Evolutionary conservation across 2,797 vertebrate genomes (phyloP).

Genomic region (Micrastur ruficollis): DNA sequence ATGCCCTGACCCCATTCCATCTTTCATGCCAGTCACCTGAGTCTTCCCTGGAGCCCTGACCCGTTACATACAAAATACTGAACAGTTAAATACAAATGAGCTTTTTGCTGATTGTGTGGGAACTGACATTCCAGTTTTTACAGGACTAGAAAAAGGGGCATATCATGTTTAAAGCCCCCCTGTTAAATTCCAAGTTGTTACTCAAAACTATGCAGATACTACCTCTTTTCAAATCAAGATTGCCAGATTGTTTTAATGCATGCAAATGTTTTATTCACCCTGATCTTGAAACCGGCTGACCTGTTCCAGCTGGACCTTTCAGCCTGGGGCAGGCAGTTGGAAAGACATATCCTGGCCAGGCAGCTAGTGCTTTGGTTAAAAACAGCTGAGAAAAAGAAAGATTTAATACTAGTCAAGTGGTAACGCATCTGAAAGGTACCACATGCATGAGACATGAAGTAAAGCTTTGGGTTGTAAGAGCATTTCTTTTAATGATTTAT

Average conservation of each 20-base stretch:
- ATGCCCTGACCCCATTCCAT: neutral
- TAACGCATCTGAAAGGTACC: neutral
- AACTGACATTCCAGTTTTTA: neutral
- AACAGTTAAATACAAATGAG: neutral
- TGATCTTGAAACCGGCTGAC: neutral
- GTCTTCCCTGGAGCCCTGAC: neutral
- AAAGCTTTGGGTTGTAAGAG: neutral
- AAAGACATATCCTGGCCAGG: neutral
- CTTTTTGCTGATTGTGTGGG: neutral
- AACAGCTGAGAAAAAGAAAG: neutral
- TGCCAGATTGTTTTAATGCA: neutral
- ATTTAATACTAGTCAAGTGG: neutral
- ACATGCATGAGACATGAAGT: neutral
- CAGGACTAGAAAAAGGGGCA: neutral
- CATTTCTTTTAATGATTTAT: neutral
- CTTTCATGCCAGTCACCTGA: neutral
- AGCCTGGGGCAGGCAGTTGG: neutral
- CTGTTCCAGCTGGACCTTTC: neutral
- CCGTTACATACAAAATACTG: rapidly evolving
- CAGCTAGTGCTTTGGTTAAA: neutral
- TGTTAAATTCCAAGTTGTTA: neutral
- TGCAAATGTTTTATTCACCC: neutral
- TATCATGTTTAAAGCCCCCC: rapidly evolving
- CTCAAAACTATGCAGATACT: neutral
- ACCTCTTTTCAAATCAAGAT: neutral